A percentile compares a stretch with the other conserved stretches of the same genome.
phyloP scores from a whole-genome alignment of 2,113 vertebrate species.

The Elephantulus edwardii region DNA sequence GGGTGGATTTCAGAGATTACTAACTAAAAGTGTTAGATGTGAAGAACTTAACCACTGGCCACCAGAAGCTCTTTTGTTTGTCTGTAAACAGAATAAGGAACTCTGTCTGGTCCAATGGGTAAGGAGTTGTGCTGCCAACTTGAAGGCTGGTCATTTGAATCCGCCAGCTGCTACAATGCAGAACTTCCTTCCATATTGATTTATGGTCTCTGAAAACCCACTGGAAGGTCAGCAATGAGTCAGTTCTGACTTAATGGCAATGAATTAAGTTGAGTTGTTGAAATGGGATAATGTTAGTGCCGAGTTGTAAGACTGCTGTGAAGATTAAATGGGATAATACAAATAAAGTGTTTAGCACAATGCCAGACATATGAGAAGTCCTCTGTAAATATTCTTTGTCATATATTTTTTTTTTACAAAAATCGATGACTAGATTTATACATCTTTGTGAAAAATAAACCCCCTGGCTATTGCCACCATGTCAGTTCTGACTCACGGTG shows the following conservation, averaged over 20 bases:
- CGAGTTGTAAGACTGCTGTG: not conserved
- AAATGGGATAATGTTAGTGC: no score
- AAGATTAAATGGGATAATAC: not conserved
- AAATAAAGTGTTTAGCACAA: not conserved
- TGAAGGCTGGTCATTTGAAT: no score
- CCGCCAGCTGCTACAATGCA: no score
- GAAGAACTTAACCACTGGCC: not conserved
- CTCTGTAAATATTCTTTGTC: not conserved
- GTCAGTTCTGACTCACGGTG: not conserved
- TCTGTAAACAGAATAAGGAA: not conserved
- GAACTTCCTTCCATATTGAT: no score
- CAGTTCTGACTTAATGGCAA: no score
- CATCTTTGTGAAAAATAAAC: not conserved
- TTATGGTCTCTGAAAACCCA: no score
- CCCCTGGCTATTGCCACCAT: not conserved
- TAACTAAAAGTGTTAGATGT: not conserved
- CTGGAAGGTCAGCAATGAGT: no score
- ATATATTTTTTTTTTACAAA: not conserved
- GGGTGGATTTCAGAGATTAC: not conserved
- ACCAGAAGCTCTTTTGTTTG: not conserved
- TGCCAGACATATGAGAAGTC: fast-evolving
- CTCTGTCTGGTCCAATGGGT: no score
- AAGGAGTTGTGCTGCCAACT: no score
- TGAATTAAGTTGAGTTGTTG: no score
- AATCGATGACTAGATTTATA: not conserved